Base-by-base conservation (phyloP, 2,113 vertebrate genomes). In the Paedocypris sp. region DNA sequence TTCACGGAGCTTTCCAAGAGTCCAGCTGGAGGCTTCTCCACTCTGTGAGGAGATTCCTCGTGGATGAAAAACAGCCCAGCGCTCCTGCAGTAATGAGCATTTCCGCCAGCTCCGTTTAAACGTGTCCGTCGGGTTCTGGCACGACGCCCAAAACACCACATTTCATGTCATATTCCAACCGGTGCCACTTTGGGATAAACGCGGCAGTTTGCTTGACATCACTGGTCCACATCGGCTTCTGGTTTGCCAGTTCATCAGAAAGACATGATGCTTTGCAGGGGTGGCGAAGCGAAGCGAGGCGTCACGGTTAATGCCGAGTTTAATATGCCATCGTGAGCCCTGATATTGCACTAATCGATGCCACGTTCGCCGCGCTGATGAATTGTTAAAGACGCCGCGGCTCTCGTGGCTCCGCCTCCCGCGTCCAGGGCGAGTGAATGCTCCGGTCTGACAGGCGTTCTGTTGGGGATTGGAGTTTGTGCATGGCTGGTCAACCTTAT, bases 401-500 rank as follows among this genome's bases (percentile, higher is more conserved):
- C 36, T 20, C 16, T 45, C 36, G 11, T 2, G 13, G n/a, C 43
- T 20, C 20, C 51, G 10, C 19, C 47, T 16, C 25, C 36, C 36
- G 49, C 15, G 12, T 47, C 56, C 11, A 12, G 7, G 43, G 11
- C 39, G 23, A 51, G 61, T 22, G 31, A 43, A 38, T 3, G 38
- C 46, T 32, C 2, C 2, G 9, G 38, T 41, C 64, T 53, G 57
- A 49, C 50, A 69, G 54, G 48, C 12, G 8, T 41, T 47, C 42
- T 32, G 25, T 15, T 62, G 36, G 20, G 43, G 67, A 64, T 64
- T 69, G 65, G 51, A 51, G 63, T 50, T 62, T 19, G 50, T 9
- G 46, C 68, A 70, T 66, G 68, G 39, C 36, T 51, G 62, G 45
- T 46, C 63, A 66, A 49, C 43, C 50, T 66, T 61, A 70, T 70